phyloP scores from a whole-genome alignment of 2,797 vertebrate species.

The Sparidentex hasta region DNA sequence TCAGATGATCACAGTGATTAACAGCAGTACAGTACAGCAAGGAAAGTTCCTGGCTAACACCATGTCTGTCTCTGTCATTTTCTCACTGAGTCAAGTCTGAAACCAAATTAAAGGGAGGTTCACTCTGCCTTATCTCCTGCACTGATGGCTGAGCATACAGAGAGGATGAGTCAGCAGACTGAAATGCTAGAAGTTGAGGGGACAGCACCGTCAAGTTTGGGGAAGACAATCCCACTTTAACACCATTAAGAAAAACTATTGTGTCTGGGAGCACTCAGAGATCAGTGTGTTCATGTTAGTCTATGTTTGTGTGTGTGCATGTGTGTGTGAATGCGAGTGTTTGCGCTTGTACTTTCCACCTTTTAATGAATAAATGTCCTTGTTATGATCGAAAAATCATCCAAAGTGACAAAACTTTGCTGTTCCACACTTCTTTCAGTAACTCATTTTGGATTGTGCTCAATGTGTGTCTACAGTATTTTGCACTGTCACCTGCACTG shows the following conservation, averaged over 20 bases:
- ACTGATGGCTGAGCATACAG: slow-evolving; percentile 52
- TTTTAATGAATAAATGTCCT: slow-evolving; percentile 21
- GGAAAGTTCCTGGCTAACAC: slow-evolving; percentile 15
- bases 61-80: slow-evolving; percentile 27
- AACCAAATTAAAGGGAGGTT: slow-evolving; percentile 46
- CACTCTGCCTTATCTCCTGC: slow-evolving; percentile 40
- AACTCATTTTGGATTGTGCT: slow-evolving; percentile 10
- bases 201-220: slow-evolving; percentile 36
- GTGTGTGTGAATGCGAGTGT: neutral
- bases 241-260: slow-evolving; percentile 6
- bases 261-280: neutral
- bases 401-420: neutral
- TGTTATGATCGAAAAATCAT: neutral
- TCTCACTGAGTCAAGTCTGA: slow-evolving; percentile 42
- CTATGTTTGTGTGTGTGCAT: neutral
- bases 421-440: neutral
- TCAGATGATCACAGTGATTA: neutral
- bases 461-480: slow-evolving; percentile 22
- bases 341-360: neutral
- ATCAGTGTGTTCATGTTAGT: neutral
- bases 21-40: neutral
- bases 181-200: slow-evolving; percentile 42
- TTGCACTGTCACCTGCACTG: slow-evolving; percentile 44
- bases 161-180: slow-evolving; percentile 35
- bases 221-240: slow-evolving; percentile 28